Conservation (phyloP, 2,888 invertebrate species). For the Taenaris catops region DNA sequence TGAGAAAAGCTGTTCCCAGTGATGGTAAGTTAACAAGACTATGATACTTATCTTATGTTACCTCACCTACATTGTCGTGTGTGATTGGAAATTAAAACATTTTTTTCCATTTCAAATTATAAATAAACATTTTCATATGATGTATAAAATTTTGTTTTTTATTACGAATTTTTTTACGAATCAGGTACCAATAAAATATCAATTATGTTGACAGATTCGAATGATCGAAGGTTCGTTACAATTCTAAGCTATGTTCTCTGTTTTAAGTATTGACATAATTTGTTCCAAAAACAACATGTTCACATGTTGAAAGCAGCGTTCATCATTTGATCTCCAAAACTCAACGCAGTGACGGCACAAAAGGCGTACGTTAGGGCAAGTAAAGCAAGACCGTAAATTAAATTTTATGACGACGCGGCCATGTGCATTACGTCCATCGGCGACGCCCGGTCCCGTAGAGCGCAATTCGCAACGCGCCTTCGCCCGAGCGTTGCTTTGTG, state of each 20-base stretch:
- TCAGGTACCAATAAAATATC: too few species aligned
- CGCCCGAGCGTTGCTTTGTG: conserved; percentile 24
- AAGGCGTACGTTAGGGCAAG: conserved; percentile 33
- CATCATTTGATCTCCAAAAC: conserved; percentile 27
- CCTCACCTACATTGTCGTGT: too few species aligned
- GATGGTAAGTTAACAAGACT: too few species aligned
- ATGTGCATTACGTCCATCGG: conserved; percentile 59
- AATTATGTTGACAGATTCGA: too few species aligned
- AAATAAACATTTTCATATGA: too few species aligned
- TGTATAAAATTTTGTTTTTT: too few species aligned
- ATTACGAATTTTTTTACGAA: too few species aligned
- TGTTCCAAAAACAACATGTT: conserved; percentile 17
- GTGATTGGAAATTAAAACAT: too few species aligned
- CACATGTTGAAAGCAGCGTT: conserved; percentile 24
- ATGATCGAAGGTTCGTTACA: too few species aligned
- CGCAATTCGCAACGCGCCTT: conserved; percentile 25
- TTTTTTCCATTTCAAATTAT: too few species aligned
- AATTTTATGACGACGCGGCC: conserved; percentile 64
- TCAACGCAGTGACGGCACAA: conserved; percentile 26
- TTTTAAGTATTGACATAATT: conserved; percentile 11
- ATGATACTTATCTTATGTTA: too few species aligned
- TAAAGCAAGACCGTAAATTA: conserved; percentile 48
- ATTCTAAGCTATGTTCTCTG: background rate
- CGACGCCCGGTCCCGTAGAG: conserved; percentile 24
- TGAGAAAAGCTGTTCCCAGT: too few species aligned